These are phyloP conservation scores for Oryctes rhinoceros DNA, from an alignment of 1,140 invertebrate species.

Conservation along the genomic window DNA sequence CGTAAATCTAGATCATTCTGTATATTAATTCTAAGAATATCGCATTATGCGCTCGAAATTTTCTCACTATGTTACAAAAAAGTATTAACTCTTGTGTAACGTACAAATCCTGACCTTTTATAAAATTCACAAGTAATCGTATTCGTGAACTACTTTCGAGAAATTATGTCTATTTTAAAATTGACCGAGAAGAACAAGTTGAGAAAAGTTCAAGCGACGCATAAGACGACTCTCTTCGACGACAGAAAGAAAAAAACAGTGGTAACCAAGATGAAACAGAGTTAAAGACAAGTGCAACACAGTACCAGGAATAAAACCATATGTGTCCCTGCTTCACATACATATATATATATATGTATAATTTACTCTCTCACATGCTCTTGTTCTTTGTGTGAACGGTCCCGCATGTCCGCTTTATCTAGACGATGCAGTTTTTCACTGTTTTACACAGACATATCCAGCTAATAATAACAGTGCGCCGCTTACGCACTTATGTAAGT, in stretches of 20 bases:
- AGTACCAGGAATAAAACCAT: slow-evolving; percentile 34
- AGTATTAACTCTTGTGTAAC: background rate
- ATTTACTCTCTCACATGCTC: slow-evolving; percentile 21
- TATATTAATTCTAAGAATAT: no score
- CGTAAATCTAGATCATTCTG: no score
- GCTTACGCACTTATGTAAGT: slow-evolving; percentile 37
- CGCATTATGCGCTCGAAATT: no score
- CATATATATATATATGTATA: background rate
- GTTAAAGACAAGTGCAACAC: slow-evolving; percentile 28
- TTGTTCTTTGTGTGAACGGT: slow-evolving; percentile 29
- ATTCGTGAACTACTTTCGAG: slow-evolving; percentile 17
- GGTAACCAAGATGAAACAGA: slow-evolving; percentile 24
- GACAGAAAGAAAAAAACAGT: slow-evolving; percentile 1
- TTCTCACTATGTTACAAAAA: no score
- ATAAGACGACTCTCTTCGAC: background rate
- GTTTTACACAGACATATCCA: slow-evolving; percentile 27
- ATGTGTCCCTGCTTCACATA: slow-evolving; percentile 21
- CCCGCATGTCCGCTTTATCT: slow-evolving; percentile 34
- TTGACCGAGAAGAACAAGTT: slow-evolving; percentile 22
- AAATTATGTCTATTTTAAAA: slow-evolving; percentile 30
- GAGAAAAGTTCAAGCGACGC: slow-evolving; percentile 1
- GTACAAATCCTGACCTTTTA: background rate
- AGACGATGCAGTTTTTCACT: slow-evolving; percentile 34
- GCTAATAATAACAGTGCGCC: slow-evolving; percentile 34
- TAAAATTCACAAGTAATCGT: background rate